Evolutionary conservation across 2,888 invertebrate species (phyloP).

Genomic region (Pseudococcus viburni): DNA sequence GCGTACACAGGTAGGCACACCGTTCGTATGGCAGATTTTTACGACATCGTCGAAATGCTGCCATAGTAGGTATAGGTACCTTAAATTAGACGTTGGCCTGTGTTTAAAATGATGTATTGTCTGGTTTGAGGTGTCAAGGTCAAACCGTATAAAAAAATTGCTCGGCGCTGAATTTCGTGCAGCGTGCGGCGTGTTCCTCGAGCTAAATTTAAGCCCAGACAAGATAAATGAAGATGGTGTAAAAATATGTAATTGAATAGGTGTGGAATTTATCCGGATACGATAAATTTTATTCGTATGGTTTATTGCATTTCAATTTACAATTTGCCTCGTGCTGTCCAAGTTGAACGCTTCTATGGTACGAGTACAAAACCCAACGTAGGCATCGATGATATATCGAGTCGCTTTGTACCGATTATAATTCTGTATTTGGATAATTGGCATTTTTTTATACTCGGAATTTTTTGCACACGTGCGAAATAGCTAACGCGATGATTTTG

Average conservation of each 20-base stretch:
- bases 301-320: slow-evolving; percentile 31
- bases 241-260: slow-evolving; percentile 30
- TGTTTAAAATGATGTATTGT: slow-evolving; percentile 57
- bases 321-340: slow-evolving; percentile 6
- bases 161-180: background rate
- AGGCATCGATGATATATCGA: slow-evolving; percentile 31
- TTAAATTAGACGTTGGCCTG: slow-evolving; percentile 46
- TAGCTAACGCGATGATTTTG: background rate
- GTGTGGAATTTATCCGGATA: slow-evolving; percentile 22
- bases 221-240: slow-evolving; percentile 35
- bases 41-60: slow-evolving; percentile 14
- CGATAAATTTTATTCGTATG: slow-evolving; percentile 17
- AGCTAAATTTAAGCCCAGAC: slow-evolving; percentile 28
- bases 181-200: background rate
- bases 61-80: background rate
- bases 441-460: background rate
- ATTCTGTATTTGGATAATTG: background rate
- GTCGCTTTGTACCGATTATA: background rate
- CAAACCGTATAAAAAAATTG: slow-evolving; percentile 24
- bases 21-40: background rate
- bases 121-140: slow-evolving; percentile 53
- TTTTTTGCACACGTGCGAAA: background rate
- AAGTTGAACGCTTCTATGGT: background rate
- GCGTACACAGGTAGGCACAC: background rate
- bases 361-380: background rate